Evolutionary conservation across 92 coral and sea anemone species (phyloP), one percentile per base, ranked within the genome.

Genomic region (Anthopleura xanthogrammica): DNA sequence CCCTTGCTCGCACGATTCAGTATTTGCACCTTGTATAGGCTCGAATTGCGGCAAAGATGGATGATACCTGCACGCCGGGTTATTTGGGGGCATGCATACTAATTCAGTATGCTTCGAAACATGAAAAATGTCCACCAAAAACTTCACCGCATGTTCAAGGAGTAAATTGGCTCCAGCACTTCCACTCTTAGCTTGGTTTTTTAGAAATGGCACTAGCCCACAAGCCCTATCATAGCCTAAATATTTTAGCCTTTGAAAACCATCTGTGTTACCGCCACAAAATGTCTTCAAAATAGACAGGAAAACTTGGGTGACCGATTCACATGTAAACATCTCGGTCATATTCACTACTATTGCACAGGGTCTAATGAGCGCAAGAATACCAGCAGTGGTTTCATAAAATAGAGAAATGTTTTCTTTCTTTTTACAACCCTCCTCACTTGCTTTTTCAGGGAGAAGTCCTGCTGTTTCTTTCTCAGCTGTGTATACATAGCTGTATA

Each of bases 261-360:
- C 80, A 4, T 77, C 88, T 16, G 60, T 29, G 72, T 83, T 60
- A n/a, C n/a, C n/a, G 1, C 68, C 17, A 71, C 90, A 81, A 79
- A 91, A 91, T 65, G 89, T 87, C 60, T 85, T 85, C 20, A 92
- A 72, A 24, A 92, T 74, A 71, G 90, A 92, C 14, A 90, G 68
- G 85, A 87, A 92, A 40, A 89, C 90, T 68, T 92, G 95, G 0
- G 91, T 92, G 19, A 48, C 60, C 1, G 93, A 89, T 81, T 92
- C 93, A 60, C 93, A 65, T 1, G 95, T 89, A 79, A 92, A 92
- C 92, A 92, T 92, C 77, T 89, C 92, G 17, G 90, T 84, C 95
- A 92, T 92, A 54, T 82, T 80, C 12, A 89, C 92, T 55, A 91
- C 81, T 48, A 91, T 85, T 5, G 90, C 92, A 86, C 91, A 89